Conservation (phyloP, 2,888 invertebrate genomes). For the Chymomyza caudatula region DNA sequence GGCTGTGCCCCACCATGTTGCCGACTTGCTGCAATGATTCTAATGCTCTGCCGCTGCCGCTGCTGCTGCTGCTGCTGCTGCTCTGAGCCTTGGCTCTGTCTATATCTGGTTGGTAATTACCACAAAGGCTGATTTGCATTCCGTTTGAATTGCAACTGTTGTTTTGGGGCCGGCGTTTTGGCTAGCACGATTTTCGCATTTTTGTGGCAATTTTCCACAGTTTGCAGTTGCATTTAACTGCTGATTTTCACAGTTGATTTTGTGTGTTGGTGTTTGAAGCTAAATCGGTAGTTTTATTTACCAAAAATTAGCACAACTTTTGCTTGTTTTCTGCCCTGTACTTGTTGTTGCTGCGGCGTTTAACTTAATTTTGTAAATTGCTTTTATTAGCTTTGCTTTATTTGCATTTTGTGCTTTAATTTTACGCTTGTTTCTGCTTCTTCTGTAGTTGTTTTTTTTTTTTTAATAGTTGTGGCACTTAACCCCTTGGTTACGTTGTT, state of each 20-base stretch:
- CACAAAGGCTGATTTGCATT: constrained; percentile 73
- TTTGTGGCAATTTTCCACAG: constrained; percentile 64
- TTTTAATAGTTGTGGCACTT: constrained; percentile 19
- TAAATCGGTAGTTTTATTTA: constrained; percentile 74
- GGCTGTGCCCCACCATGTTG: constrained; percentile 2
- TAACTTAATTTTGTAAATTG: constrained; percentile 69
- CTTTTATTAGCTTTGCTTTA: constrained; percentile 73
- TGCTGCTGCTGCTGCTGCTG: constrained; percentile 31
- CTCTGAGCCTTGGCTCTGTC: constrained; percentile 3
- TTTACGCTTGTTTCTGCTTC: constrained; percentile 45
- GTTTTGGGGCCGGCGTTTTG: constrained; percentile 20
- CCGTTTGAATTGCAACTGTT: constrained; percentile 75
- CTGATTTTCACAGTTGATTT: constrained; percentile 68
- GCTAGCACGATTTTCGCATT: constrained; percentile 61
- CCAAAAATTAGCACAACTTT: constrained; percentile 72
- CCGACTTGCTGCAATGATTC: not conserved
- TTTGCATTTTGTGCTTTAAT: constrained; percentile 73
- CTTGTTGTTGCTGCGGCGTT: constrained; percentile 41
- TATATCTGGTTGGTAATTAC: constrained; percentile 60
- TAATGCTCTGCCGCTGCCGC: constrained; percentile 14
- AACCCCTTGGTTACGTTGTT: constrained; percentile 39
- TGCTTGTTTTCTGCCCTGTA: constrained; percentile 54
- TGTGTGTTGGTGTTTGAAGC: constrained; percentile 32
- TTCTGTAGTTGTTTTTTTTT: constrained; percentile 10
- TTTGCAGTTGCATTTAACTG: constrained; percentile 35